Evolutionary conservation across 2,797 vertebrate genomes (phyloP), one percentile per base, ranked within the genome.

Genomic region (Manis crassicaudata): DNA sequence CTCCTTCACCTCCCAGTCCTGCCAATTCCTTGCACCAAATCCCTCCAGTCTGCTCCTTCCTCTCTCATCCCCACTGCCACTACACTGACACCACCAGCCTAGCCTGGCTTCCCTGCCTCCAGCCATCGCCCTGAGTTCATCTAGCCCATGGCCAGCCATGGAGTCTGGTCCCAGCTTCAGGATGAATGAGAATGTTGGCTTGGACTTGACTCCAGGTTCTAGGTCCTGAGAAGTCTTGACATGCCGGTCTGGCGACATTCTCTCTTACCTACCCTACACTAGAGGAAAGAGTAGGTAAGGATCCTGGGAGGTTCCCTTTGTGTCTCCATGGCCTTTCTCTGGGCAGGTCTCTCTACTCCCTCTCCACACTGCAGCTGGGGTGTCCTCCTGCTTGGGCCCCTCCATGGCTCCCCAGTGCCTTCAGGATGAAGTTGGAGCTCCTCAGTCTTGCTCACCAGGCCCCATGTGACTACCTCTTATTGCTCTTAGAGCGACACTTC

Each of bases 21-120:
- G 65, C 43, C n/a, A 14, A 6, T 13, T 43, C 63, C 56, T 6
- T 0, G 0, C 13, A 0, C 23, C 6, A 10, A 3, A 0, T 43
- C 54, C 35, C 37, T 73, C 20, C 46, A 67, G 35, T 17, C 29
- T 0, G 29, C 13, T 54, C 60, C 40, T 54, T 77, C 27, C 60
- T 16, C 67, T 40, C 50, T 23, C n/a, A 3, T 27, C 9, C 54
- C 6, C 14, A 7, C 52, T 21, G 70, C 25, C 25, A 46, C 20
- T 1, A 11, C 11, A 3, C 18, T 7, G 29, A 7, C 54, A 16
- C 8, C 14, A 29, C 37, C 13, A 7, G 12, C 18, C 35, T 29
- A 37, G 56, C 27, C 83, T n/a, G 54, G 27, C 73, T 52, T 75
- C 2, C 5, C 21, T 10, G 17, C 58, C 70, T 65, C 80, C 17